These are phyloP conservation scores for Macquaria ambigua DNA, from an alignment of 2,113 vertebrate species.

Conservation along the genomic window DNA sequence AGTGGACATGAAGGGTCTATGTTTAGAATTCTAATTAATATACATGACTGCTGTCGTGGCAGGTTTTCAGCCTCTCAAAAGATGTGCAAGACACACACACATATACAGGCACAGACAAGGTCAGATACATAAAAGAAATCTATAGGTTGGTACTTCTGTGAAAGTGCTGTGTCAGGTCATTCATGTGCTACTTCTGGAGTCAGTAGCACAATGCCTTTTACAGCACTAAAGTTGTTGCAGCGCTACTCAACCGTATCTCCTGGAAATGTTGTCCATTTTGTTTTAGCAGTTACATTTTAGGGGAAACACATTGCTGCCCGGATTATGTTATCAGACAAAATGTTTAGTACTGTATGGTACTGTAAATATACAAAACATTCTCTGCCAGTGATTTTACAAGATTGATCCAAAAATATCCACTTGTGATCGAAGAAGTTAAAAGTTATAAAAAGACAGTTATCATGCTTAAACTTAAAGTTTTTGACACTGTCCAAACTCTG, in stretches of 20 bases:
- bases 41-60: slow-evolving; percentile 46
- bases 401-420: neutral
- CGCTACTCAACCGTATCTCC: slow-evolving; percentile 21
- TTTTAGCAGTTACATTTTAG: slow-evolving; percentile 6
- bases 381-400: neutral
- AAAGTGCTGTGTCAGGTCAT: slow-evolving; percentile 75
- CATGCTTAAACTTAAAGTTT: neutral
- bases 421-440: neutral
- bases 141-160: slow-evolving; percentile 68
- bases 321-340: neutral
- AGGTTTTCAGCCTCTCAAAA: slow-evolving; percentile 53
- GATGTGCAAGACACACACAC: slow-evolving; percentile 36
- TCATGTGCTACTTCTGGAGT: slow-evolving; percentile 67
- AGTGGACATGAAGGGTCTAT: slow-evolving; percentile 53
- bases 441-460: neutral
- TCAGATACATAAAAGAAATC: slow-evolving; percentile 69
- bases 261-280: slow-evolving; percentile 20
- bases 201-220: slow-evolving; percentile 49
- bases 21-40: slow-evolving; percentile 71
- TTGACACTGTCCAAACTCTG: neutral
- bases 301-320: neutral
- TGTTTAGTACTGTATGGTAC: neutral
- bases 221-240: slow-evolving; percentile 36
- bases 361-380: neutral
- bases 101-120: slow-evolving; percentile 55